These are phyloP conservation scores for Okapia johnstoni DNA, from an alignment of 2,113 vertebrate species.

Conservation along the genomic window DNA sequence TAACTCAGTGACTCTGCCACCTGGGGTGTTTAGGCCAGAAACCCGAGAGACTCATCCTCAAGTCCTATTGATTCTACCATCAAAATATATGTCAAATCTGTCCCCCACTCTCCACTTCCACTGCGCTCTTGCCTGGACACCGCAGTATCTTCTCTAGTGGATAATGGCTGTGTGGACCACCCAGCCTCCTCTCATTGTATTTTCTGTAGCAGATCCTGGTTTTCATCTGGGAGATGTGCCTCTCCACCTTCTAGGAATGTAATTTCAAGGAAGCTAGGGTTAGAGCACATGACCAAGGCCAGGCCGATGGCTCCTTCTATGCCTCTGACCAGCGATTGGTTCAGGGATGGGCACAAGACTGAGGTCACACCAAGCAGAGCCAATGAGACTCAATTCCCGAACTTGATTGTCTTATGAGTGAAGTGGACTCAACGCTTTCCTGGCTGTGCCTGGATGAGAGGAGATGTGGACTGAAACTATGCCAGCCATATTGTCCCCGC, in stretches of 20 bases:
- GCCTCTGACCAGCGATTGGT: neutral
- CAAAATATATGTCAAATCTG: neutral
- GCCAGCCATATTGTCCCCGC: neutral
- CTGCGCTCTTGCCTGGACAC: neutral
- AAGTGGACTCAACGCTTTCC: neutral
- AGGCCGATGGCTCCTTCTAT: neutral
- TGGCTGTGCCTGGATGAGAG: neutral
- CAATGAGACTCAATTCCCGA: neutral
- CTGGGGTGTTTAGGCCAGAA: neutral
- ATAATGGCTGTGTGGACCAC: rapidly evolving
- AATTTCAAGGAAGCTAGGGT: neutral
- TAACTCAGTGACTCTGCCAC: neutral
- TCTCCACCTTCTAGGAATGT: neutral
- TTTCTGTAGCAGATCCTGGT: neutral
- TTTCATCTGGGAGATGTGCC: neutral
- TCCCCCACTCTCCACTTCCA: no score
- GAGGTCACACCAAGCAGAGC: neutral
- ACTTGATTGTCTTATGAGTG: neutral
- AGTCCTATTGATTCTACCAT: neutral
- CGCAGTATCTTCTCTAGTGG: neutral
- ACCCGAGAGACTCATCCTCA: rapidly evolving
- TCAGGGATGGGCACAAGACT: neutral
- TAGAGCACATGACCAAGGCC: neutral
- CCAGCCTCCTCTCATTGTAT: neutral
- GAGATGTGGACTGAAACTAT: neutral